Percentiles rank a stretch among this genome's conserved stretches.
Evolutionary conservation across 2,113 vertebrate genomes (phyloP).

Genomic region (Pimephales promelas): DNA sequence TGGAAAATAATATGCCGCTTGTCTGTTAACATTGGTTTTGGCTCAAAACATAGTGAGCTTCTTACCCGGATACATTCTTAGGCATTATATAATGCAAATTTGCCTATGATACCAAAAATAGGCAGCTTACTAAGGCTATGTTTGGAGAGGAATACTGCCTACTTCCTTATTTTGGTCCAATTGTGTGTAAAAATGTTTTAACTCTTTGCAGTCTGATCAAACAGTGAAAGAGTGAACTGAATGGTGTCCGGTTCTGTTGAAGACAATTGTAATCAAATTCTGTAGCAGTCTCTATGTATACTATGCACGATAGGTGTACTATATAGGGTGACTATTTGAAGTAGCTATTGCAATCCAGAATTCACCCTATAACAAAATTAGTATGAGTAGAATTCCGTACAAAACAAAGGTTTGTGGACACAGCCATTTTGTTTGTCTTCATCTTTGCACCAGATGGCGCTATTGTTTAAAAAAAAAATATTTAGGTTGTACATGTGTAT

Average conservation of each 20-base stretch:
- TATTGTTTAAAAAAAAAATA: neutral
- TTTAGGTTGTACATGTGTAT: neutral
- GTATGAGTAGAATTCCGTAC: neutral
- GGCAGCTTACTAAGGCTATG: neutral
- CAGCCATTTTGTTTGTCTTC: neutral
- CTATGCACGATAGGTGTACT: too few species aligned
- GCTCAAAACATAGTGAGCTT: neutral
- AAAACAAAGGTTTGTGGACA: neutral
- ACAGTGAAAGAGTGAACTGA: too few species aligned
- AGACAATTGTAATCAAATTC: neutral
- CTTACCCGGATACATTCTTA: neutral
- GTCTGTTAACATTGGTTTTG: neutral
- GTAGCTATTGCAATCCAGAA: neutral
- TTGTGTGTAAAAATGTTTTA: neutral
- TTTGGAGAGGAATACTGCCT: too few species aligned
- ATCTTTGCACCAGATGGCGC: constrained; percentile 39
- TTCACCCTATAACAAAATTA: neutral
- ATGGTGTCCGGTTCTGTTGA: neutral
- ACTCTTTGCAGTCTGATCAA: neutral
- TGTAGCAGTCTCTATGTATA: neutral
- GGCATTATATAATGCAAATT: neutral
- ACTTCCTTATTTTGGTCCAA: too few species aligned
- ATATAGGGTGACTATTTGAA: neutral
- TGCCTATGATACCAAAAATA: neutral
- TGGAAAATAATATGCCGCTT: neutral